These are phyloP conservation scores for Smutsia gigantea DNA, from an alignment of 2,797 vertebrate species.

Conservation along the genomic window DNA sequence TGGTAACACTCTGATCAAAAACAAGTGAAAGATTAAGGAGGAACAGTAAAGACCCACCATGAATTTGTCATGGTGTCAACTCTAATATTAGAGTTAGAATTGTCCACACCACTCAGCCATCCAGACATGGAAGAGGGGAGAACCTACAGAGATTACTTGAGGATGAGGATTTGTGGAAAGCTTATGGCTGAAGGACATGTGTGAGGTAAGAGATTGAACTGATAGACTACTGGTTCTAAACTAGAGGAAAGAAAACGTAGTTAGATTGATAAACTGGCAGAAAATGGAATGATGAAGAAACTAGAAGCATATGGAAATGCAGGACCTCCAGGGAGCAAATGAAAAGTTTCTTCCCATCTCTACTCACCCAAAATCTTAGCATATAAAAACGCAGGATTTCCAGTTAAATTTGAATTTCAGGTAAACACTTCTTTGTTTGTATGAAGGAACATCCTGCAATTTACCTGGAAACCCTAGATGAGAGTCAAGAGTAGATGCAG, in stretches of 20 bases:
- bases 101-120: not conserved
- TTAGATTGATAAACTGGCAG: not conserved
- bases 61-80: not conserved
- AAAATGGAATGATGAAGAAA: not conserved
- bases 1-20: not conserved
- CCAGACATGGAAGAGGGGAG: not conserved
- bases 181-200: not conserved
- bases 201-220: not conserved
- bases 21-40: not conserved
- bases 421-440: not conserved
- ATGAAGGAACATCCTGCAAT: not conserved
- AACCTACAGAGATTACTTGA: not conserved
- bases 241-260: not conserved
- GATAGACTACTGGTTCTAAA: not conserved
- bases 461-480: not conserved
- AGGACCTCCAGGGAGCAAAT: not conserved
- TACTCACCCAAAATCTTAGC: not conserved
- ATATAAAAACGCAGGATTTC: not conserved
- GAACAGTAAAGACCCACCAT: not conserved
- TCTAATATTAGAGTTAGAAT: not conserved
- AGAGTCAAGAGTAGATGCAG: not conserved
- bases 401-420: constrained; percentile 1
- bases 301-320: not conserved
- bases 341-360: not conserved
- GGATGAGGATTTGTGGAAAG: not conserved